phyloP scores from a whole-genome alignment of 2,888 invertebrate genomes.

The Petrolisthes cinctipes region DNA sequence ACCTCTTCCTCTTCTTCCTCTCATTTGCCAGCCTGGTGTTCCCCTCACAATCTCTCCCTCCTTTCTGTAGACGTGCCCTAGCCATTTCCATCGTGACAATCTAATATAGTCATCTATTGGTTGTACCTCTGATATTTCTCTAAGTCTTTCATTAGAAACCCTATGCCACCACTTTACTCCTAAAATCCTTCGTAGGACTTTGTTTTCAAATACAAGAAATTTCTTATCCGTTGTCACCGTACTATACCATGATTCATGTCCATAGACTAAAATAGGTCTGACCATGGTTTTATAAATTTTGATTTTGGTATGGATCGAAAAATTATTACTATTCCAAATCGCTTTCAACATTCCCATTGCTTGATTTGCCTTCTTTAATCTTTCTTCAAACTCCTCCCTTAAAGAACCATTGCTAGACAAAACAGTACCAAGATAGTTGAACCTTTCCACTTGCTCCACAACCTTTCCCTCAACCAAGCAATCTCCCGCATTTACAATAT shows the following conservation, averaged over 20 bases:
- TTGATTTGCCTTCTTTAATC: slow-evolving; percentile 1
- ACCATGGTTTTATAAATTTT: neutral
- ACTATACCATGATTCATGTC: neutral
- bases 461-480: slow-evolving; percentile 2
- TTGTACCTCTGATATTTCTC: neutral
- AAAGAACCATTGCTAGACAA: neutral
- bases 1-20: too few species aligned
- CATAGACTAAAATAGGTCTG: neutral
- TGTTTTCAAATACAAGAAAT: slow-evolving; percentile 1
- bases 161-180: slow-evolving; percentile 18
- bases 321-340: neutral
- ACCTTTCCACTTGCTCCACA: neutral
- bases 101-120: neutral
- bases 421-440: neutral
- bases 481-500: neutral
- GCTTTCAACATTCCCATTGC: slow-evolving; percentile 19
- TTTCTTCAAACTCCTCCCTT: neutral
- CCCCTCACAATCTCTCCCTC: neutral
- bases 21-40: too few species aligned
- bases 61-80: slow-evolving; percentile 2
- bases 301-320: neutral
- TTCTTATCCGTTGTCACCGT: neutral
- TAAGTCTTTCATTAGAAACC: neutral
- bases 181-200: slow-evolving; percentile 2
- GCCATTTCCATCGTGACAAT: slow-evolving; percentile 7